Evolutionary conservation across 2,888 invertebrate species (phyloP), one percentile per base, ranked within the genome.

Genomic region (Acleris literana): DNA sequence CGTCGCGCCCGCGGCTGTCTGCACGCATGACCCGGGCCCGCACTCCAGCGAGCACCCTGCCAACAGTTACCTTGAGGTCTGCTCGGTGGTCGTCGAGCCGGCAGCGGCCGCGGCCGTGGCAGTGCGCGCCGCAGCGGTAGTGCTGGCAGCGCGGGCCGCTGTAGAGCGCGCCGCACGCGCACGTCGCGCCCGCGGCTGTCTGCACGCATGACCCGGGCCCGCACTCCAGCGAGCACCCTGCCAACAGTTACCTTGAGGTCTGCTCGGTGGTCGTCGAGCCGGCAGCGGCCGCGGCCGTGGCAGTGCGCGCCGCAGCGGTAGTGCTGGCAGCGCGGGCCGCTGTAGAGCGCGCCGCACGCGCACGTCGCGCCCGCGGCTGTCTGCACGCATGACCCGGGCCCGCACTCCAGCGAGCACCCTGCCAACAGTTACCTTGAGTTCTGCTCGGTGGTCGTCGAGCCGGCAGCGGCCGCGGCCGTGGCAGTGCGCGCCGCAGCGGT

Each of bases 251-350:
- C 91, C 87, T 77, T 95, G 93, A 83, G 74, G 69, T 83, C 71
- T 22, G 44, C 63, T 39, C 63, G 69, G 56, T 68, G 72, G 33
- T 65, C 58, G 57, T 56, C 74, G 53, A 77, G 68, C 58, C 52
- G 68, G 76, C 84, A 83, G 65, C 70, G 72, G 16, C 78, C 83
- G 64, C 74, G 75, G 54, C 94, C 93, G 79, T 95, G 88, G 77
- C 96, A 96, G 80, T 94, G 93, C 68, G 93, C 94, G 3, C 95
- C 94, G 79, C 96, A 96, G 63, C 94, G 93, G 82, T 94, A 95
- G 76, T 94, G 93, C 80, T 95, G 94, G 86, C 97, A 97, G 57
- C 92, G 84, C 46, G 92, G 86, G 18, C 96, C 96, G 53, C 93
- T 93, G 80, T 93, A 96, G 70, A 94, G 90, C 0, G 94, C 90